phyloP scores from a whole-genome alignment of 64 coral and sea anemone genomes.

The Montipora efflorescens region DNA sequence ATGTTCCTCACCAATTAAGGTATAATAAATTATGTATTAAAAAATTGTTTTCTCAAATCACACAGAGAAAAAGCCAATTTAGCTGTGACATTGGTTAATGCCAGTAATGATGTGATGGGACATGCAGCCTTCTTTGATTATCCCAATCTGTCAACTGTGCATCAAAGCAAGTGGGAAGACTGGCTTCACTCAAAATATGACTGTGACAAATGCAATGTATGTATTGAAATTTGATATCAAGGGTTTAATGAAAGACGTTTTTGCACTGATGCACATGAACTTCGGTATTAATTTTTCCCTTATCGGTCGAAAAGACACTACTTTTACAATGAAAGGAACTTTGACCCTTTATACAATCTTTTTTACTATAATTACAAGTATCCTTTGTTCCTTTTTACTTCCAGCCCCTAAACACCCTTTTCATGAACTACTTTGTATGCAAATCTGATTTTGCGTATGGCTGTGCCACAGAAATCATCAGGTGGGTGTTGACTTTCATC shows the following conservation, averaged over 20 bases:
- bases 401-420: constrained; percentile 91
- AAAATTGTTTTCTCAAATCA: background rate
- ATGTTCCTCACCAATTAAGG: no score
- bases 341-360: background rate
- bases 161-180: constrained; percentile 89
- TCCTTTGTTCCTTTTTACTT: background rate
- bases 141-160: constrained; percentile 82
- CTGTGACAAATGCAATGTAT: constrained; percentile 81
- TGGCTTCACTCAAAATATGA: constrained; percentile 86
- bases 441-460: constrained; percentile 97
- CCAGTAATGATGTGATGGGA: constrained; percentile 88
- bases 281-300: no score
- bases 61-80: constrained; percentile 97
- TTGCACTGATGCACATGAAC: no score
- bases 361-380: background rate
- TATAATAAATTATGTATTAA: no score
- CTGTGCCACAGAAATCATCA: constrained; percentile 92
- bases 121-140: constrained; percentile 99
- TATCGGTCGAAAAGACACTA: no score
- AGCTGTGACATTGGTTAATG: constrained; percentile 94
- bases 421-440: constrained; percentile 98
- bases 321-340: no score
- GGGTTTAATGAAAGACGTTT: no score
- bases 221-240: constrained; percentile 2
- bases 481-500: constrained; percentile 35